Evolutionary conservation across 2,797 vertebrate species (phyloP).

Genomic region (Labroides dimidiatus): DNA sequence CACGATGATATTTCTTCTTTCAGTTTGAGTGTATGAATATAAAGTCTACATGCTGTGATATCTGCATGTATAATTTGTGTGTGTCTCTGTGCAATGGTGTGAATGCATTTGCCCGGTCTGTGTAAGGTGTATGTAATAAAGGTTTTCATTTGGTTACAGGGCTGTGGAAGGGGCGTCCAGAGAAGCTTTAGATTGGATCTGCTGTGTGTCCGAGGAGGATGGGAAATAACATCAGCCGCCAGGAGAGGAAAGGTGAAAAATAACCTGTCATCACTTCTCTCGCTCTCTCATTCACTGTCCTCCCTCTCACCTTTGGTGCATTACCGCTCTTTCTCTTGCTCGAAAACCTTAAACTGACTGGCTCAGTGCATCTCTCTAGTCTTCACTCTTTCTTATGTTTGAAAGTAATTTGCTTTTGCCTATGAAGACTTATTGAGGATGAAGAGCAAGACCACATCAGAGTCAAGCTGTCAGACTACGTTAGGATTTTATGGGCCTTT

Average conservation of each 20-base stretch:
- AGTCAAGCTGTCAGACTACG: neutral
- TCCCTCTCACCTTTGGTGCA: constrained; percentile 39
- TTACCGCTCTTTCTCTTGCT: neutral
- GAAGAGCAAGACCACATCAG: neutral
- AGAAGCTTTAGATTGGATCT: constrained; percentile 85
- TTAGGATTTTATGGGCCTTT: too few relatives aligned
- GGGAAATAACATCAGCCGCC: constrained; percentile 82
- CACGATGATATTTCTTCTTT: constrained; percentile 12
- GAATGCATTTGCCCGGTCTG: constrained; percentile 15
- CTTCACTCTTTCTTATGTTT: too few relatives aligned
- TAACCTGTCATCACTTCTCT: constrained; percentile 86
- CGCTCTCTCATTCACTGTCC: constrained; percentile 14
- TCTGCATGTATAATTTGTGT: constrained; percentile 8
- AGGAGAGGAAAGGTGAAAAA: constrained; percentile 86
- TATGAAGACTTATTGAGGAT: neutral
- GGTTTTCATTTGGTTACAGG: constrained; percentile 85
- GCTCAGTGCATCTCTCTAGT: too few relatives aligned
- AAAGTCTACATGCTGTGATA: neutral
- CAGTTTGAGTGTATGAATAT: neutral
- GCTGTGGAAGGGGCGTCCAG: constrained; percentile 78
- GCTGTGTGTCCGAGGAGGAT: constrained; percentile 78
- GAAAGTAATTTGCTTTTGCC: too few relatives aligned
- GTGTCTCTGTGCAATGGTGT: neutral
- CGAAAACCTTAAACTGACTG: too few relatives aligned
- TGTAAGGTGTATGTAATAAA: constrained; percentile 78